Evolutionary conservation across 2,113 vertebrate genomes (phyloP).

Genomic region (Lamprotornis superbus): DNA sequence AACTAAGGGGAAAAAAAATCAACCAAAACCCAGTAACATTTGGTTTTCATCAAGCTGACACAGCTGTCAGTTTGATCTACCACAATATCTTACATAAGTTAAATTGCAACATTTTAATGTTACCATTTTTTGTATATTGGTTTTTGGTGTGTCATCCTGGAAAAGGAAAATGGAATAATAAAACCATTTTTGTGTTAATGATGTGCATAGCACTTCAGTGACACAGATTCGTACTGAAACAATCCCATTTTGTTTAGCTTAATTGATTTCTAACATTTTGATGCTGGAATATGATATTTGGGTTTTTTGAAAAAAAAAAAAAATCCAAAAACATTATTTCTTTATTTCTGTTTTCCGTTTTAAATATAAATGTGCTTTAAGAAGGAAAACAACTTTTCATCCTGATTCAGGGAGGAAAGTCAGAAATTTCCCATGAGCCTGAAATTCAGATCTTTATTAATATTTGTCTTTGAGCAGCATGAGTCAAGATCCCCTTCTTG

Average conservation of each 20-base stretch:
- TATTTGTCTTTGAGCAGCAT: neutral
- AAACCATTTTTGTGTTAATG: neutral
- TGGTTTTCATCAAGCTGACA: neutral
- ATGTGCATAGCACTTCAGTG: neutral
- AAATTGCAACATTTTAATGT: neutral
- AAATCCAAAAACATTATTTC: fast-evolving
- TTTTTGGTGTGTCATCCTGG: neutral
- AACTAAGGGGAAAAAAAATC: neutral
- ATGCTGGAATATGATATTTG: neutral
- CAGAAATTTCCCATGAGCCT: neutral
- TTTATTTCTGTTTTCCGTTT: neutral
- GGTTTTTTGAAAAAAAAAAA: neutral
- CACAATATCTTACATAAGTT: neutral
- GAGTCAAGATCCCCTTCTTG: neutral
- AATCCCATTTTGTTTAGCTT: neutral
- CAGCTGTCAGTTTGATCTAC: neutral
- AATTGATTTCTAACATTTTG: neutral
- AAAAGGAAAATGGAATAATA: neutral
- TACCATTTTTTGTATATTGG: neutral
- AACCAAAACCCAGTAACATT: neutral
- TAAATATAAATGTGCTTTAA: neutral
- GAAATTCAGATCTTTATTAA: neutral
- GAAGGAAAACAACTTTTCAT: neutral
- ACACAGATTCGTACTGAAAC: neutral
- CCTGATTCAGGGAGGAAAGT: neutral